Base-by-base conservation (phyloP, 2,797 vertebrate genomes). In the Scyliorhinus canicula region DNA sequence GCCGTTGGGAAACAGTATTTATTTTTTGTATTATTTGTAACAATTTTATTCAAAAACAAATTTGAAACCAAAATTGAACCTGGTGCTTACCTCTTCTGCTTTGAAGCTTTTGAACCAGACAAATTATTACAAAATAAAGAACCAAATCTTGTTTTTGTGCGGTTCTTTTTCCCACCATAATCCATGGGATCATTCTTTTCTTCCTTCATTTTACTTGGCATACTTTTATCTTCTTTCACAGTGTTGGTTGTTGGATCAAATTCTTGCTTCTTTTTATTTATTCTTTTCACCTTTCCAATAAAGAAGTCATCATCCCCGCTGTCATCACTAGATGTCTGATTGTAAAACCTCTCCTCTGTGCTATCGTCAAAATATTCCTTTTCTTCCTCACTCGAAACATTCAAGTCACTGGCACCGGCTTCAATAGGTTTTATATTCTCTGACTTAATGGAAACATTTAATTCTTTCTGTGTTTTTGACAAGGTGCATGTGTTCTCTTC, bases 341-440 rank as follows among this genome's bases (percentile, higher is more conserved):
- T 98, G 95, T 96, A 97, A 97, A 99, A 99, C 7, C 99, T 98
- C 95, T 99, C 99, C 96, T 99, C 99, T 0, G 99, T 99, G 96
- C 99, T 99, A 96, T 99, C 99, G 94, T 99, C 99, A 95, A 99
- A 99, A 96, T 99, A 99, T 31, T 98, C 98, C 95, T 98, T 97
- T 69, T 98, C 97, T 88, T 98, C 97, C 57, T 96, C 96, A 63
- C 96, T 95, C 0, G 96, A 97, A 35, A 96, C 96, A 95, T 98
- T 97, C 1, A 97, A 95, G 90, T 97, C 97, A 93, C 98, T 98
- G 95, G 96, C 96, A 95, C 95, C 91, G 60, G 95, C 95, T 0
- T 93, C 95, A 9, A n/a, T 52, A 31, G 93, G 26, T 6, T 74
- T 94, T 35, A 31, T 35, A 31, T 50, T 69, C 2, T 52, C 67